Base-by-base conservation (phyloP, 2,888 invertebrate genomes). In the Leptopilina drosophilae region DNA sequence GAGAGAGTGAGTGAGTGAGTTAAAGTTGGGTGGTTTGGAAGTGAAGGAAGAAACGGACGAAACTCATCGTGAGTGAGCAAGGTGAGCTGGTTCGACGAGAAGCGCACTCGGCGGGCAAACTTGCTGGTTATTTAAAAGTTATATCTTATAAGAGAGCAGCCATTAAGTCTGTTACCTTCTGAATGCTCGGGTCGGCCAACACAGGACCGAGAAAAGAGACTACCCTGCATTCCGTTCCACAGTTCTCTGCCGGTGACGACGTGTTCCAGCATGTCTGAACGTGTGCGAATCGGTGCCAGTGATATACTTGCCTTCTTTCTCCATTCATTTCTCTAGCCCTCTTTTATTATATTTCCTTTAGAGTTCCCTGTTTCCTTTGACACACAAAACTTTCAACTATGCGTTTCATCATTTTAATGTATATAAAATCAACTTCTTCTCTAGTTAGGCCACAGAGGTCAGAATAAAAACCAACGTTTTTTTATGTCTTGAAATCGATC, bases 61-160 rank as follows among this genome's bases (percentile, higher is more conserved):
- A 84, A 81, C 84, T 84, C 84, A 83, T 83, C 78, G 81, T 67
- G 80, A 66, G 81, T 78, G 78, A 82, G 85, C 86, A 87, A 87
- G 86, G 86, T 87, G 85, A 88, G 85, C 86, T 82, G 86, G 85
- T 87, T 85, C 49, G 77, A 66, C 65, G 78, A 80, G 82, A 64
- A 77, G 73, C 78, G 78, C 77, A 62, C 79, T 79, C 79, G 77
- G 77, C 73, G 78, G 80, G 83, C 49, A 49, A 49, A 49, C 49
- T 49, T 49, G 49, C 84, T 86, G 85, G 84, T 88, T 89, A 88
- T 89, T 89, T 86, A 88, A 88, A 89, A 89, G 87, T 89, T 89
- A 85, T 86, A 89, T 89, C 87, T 89, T 89, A 85, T 87, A 88
- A 88, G 85, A 87, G 86, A 87, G 86, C 85, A 83, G 85, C 87